These are phyloP conservation scores for Belonocnema kinseyi DNA, from an alignment of 1,140 invertebrate genomes.

Conservation along the genomic window DNA sequence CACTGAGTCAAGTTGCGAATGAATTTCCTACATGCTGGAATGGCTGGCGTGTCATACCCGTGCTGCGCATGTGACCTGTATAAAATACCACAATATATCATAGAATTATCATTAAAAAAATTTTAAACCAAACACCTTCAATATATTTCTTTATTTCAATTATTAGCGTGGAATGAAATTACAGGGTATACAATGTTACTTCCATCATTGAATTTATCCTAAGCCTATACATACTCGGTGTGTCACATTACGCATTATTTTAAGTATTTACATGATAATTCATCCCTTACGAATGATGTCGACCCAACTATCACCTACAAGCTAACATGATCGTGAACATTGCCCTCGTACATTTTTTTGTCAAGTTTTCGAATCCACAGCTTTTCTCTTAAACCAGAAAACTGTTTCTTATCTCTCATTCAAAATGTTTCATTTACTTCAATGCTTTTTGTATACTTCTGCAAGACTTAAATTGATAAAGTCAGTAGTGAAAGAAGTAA, in stretches of 20 bases:
- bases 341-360: conserved; percentile 10
- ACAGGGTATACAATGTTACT: conserved; percentile 66
- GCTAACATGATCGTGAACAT: conserved; percentile 17
- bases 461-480: neutral
- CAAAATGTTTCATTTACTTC: neutral
- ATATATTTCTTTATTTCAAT: conserved; percentile 68
- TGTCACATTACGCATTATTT: conserved; percentile 54
- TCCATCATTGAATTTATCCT: conserved; percentile 55
- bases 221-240: conserved; percentile 63
- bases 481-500: no score
- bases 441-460: neutral
- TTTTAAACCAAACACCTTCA: conserved; percentile 31
- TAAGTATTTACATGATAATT: conserved; percentile 66
- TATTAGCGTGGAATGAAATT: conserved; percentile 65
- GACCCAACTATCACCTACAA: conserved; percentile 17
- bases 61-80: no score
- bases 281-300: conserved; percentile 41
- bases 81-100: no score
- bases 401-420: neutral
- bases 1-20: no score
- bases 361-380: neutral
- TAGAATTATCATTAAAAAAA: no score
- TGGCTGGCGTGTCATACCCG: no score
- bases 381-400: neutral
- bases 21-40: no score